A percentile compares a stretch with the other conserved stretches of the same genome.
Evolutionary conservation across 1,140 invertebrate species (phyloP).

Genomic region (Leguminivora glycinivorella): DNA sequence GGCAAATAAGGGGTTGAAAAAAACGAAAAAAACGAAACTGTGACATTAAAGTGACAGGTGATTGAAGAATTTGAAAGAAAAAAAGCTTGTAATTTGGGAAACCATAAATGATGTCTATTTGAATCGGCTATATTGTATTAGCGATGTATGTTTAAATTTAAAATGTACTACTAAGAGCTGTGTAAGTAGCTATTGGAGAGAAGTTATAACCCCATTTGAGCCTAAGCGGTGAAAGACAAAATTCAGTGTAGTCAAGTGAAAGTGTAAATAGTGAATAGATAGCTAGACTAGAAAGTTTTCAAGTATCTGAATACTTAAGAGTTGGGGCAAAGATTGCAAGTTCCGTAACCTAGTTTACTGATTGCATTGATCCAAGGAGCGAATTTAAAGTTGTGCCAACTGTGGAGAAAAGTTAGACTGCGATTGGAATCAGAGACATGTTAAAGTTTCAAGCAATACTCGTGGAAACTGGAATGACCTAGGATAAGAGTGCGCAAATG

Average conservation of each 20-base stretch:
- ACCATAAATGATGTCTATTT: no score
- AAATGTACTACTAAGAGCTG: no score
- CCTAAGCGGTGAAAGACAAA: background rate
- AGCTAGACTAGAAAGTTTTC: background rate
- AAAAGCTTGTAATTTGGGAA: no score
- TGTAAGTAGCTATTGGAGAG: no score
- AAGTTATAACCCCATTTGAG: background rate
- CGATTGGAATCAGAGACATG: background rate
- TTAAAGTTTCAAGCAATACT: constrained; percentile 11
- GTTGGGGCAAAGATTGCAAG: constrained; percentile 2
- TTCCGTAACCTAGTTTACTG: constrained; percentile 20
- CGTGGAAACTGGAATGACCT: background rate
- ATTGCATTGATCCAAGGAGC: background rate
- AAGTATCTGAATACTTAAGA: constrained; percentile 8
- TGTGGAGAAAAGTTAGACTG: background rate
- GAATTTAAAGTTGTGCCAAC: constrained; percentile 22
- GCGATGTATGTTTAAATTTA: no score
- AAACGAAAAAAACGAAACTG: no score
- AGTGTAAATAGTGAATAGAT: constrained; percentile 6
- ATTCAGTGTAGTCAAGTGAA: constrained; percentile 9
- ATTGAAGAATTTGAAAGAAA: no score
- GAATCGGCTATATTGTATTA: no score
- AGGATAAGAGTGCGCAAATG: constrained; percentile 22
- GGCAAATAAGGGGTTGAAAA: no score
- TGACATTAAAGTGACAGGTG: no score